These are phyloP conservation scores for Ricordea florida DNA, from an alignment of 92 coral and sea anemone species.

Conservation along the genomic window DNA sequence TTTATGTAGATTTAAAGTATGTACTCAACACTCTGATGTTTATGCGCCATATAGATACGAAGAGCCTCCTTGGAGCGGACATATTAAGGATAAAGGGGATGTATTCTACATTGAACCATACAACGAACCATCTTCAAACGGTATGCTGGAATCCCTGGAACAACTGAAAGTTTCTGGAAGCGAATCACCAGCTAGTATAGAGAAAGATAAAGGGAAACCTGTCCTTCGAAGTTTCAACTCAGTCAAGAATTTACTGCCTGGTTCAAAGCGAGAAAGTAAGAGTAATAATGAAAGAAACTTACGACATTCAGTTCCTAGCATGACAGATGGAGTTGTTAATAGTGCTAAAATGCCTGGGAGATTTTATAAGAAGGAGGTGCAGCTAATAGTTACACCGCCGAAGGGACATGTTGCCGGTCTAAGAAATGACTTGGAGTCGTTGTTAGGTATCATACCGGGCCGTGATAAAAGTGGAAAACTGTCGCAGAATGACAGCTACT, in stretches of 20 bases:
- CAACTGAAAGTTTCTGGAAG: conserved; percentile 56
- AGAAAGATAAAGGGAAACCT: conserved; percentile 77
- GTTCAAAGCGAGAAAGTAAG: conserved; percentile 70
- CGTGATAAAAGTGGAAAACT: conserved; percentile 72
- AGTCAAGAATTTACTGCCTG: conserved; percentile 81
- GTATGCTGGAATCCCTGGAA: conserved; percentile 61
- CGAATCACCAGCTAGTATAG: conserved; percentile 32
- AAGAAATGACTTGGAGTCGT: conserved; percentile 82
- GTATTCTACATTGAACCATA: conserved; percentile 90
- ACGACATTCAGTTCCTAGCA: conserved; percentile 52
- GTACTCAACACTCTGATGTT: conserved; percentile 2
- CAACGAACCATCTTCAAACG: conserved; percentile 64
- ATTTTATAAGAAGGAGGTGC: conserved; percentile 71
- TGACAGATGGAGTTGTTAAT: conserved; percentile 49
- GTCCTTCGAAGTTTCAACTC: conserved; percentile 73
- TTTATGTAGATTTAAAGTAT: conserved; percentile 27
- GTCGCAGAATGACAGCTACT: conserved; percentile 75
- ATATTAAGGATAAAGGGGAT: conserved; percentile 93
- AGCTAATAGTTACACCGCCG: conserved; percentile 86
- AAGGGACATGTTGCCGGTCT: conserved; percentile 79
- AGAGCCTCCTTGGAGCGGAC: conserved; percentile 96
- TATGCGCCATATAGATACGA: conserved; percentile 63
- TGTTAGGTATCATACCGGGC: conserved; percentile 95
- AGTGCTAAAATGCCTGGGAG: conserved; percentile 45
- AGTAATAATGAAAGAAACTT: conserved; percentile 71